Base-by-base conservation (phyloP, 1,140 invertebrate genomes). In the Branchinecta lindahli region DNA sequence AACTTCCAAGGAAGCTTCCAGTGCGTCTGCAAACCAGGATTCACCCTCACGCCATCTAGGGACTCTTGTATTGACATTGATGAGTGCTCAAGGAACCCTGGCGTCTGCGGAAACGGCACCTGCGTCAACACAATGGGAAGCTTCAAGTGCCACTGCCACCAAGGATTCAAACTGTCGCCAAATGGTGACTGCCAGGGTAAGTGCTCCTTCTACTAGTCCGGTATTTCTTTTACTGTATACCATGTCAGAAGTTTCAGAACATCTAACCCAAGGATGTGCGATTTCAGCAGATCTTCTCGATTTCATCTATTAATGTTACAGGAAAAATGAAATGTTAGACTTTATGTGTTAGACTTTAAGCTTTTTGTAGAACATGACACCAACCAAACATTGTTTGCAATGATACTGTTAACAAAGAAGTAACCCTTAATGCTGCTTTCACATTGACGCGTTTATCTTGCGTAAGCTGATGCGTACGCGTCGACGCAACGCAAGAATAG, bases 181-280 rank as follows among this genome's bases (percentile, higher is more conserved):
- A 89, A 89, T 75, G 90, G 90, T 72, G 90, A 93, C 76, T 94
- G 91, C 74, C 83, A 87, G 69, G 89, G 88, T 89, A 78, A 78
- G 79, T 75, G 72, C 18, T 1, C 61, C 20, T n/a, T n/a, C 20
- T 65, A n/a, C 20, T 5, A 65, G 61, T 65, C 61, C n/a, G 61
- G 20, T 65, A n/a, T 20, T 20, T 65, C 61, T 20, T 65, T 65
- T 5, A 65, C 5, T 65, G 61, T 4, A 4, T n/a, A 65, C 61
- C 1, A 1, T 65, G 4, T 65, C 5, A 65, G 72, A 70, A 74
- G 47, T 68, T 72, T 9, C 70, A 73, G 69, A 33, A 33, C 1
- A 5, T 33, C 33, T 33, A 33, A 5, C 33, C 2, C 33, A 33
- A 33, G 33, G 33, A 33, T 33, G 33, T 5, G 5, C 5, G 33